Base-by-base conservation (phyloP, 2,797 vertebrate species). In the Anniella stebbinsi region DNA sequence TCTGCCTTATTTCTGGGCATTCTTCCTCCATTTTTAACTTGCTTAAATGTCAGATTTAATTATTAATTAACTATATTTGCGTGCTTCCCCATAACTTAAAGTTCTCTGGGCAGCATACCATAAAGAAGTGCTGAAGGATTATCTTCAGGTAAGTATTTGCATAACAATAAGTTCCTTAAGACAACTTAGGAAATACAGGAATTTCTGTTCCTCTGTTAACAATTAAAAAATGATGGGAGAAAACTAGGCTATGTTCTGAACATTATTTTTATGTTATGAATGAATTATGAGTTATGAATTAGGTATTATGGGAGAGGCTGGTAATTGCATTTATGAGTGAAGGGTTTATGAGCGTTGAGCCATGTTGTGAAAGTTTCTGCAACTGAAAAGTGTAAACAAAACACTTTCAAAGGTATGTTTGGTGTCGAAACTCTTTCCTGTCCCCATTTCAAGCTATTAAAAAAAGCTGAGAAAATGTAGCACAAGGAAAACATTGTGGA, bases 201-300 rank as follows among this genome's bases (percentile, higher is more conserved):
- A 21, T 78, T 57, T 84, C 25, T 77, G 36, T 84, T 89, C 63
- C 48, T 89, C 48, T 75, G 28, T 76, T 89, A 89, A 77, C n/a
- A 77, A 80, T 21, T 48, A 33, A 76, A 67, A 60, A 89, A 83
- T 89, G 12, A 36, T 28, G 57, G 67, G 45, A 13, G 82, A 51
- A 9, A 48, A 17, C 18, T 66, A 41, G 41, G 15, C 66, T 87
- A 63, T 77, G 9, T 77, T 45, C 75, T 48, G 5, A 67, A 48
- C 18, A 45, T 45, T 45, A 45, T 45, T 45, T 45, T 45, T 3
- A 45, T 45, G 45, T 45, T 45, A 45, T 45, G 45, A 45, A 45
- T 45, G 45, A 45, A 45, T 45, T 45, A 45, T 45, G 45, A 45
- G 45, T 45, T 45, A 45, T 45, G 45, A 30, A 13, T 4, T 86